Conservation (phyloP, 2,888 invertebrate species). For the Venusia cambrica region DNA sequence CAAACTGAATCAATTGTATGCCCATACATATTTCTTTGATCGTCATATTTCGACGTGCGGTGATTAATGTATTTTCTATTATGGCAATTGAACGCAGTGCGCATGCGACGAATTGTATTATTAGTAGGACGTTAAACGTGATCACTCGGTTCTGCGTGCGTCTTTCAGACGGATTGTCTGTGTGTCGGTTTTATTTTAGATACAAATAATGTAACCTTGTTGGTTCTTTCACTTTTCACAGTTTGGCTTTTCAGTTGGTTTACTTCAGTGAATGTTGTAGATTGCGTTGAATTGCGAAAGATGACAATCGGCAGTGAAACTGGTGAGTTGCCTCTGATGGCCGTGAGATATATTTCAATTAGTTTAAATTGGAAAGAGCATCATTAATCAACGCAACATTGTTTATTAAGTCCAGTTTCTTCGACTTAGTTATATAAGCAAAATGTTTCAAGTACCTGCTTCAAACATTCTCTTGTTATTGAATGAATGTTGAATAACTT, state of each 20-base stretch:
- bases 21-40: constrained; percentile 38
- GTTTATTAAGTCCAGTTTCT: too few relatives aligned
- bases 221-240: constrained; percentile 26
- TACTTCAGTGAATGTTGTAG: constrained; percentile 31
- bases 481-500: too few relatives aligned
- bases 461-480: too few relatives aligned
- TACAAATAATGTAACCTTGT: constrained; percentile 32
- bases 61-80: constrained; percentile 72
- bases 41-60: constrained; percentile 49
- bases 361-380: background rate
- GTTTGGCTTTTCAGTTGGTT: constrained; percentile 25
- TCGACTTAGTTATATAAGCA: too few relatives aligned
- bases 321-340: constrained; percentile 36
- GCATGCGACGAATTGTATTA: constrained; percentile 72
- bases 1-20: constrained; percentile 60
- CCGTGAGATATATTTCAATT: background rate
- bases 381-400: too few relatives aligned
- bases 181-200: constrained; percentile 38
- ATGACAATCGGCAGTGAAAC: constrained; percentile 42
- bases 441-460: too few relatives aligned
- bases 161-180: constrained; percentile 33
- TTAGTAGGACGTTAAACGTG: constrained; percentile 54
- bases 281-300: constrained; percentile 27
- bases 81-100: constrained; percentile 67
- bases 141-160: constrained; percentile 50